Conservation (phyloP, 2,888 invertebrate species). For the Yponomeuta cagnagella region DNA sequence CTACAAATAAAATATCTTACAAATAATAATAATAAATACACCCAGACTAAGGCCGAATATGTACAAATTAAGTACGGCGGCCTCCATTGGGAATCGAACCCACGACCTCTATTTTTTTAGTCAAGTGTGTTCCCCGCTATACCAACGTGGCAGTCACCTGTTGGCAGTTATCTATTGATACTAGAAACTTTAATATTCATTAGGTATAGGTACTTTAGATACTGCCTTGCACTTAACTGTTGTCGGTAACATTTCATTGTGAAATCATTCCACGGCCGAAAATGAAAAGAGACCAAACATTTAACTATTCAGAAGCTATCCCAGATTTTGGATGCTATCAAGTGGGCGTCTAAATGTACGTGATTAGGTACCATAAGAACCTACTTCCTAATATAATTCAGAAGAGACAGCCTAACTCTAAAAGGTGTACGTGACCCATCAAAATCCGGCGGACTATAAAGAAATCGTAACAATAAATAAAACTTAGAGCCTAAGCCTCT, state of each 20-base stretch:
- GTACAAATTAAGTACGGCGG: too few relatives aligned
- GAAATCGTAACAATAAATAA: conserved; percentile 14
- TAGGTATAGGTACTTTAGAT: too few relatives aligned
- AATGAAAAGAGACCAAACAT: not conserved
- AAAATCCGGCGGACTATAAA: conserved; percentile 8
- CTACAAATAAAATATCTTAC: too few relatives aligned
- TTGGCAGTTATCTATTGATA: too few relatives aligned
- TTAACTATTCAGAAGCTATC: not conserved
- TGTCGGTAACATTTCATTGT: not conserved
- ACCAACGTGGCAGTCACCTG: too few relatives aligned
- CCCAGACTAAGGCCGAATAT: too few relatives aligned
- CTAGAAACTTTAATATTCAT: too few relatives aligned
- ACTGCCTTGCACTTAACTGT: too few relatives aligned
- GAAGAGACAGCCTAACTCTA: not conserved
- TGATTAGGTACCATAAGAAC: not conserved
- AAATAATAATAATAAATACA: too few relatives aligned
- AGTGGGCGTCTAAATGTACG: not conserved
- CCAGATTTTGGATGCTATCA: not conserved
- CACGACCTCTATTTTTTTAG: too few relatives aligned
- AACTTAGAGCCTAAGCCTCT: conserved; percentile 9
- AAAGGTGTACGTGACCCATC: conserved; percentile 10
- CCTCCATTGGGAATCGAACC: too few relatives aligned
- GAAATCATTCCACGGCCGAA: not conserved
- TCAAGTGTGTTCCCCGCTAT: too few relatives aligned
- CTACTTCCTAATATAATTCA: not conserved